phyloP scores from a whole-genome alignment of 1,140 invertebrate species.

The Popillia japonica region DNA sequence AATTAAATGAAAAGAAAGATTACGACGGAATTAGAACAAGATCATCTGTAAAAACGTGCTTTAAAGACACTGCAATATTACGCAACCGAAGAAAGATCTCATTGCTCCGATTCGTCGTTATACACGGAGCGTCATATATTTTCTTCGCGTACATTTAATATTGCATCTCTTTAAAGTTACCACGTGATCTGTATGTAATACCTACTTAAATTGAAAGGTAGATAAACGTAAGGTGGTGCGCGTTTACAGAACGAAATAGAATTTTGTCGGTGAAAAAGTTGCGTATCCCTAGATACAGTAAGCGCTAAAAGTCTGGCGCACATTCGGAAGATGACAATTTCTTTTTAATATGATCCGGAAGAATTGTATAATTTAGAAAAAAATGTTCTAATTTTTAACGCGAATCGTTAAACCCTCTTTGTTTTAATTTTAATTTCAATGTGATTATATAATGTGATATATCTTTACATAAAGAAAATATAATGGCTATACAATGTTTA shows the following conservation, averaged over 20 bases:
- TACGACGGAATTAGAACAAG: neutral
- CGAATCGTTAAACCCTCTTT: neutral
- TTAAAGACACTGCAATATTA: neutral
- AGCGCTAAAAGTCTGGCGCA: too few relatives aligned
- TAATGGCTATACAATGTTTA: constrained; percentile 25
- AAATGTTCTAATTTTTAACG: too few relatives aligned
- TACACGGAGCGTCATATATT: neutral
- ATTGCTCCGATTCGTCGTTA: neutral
- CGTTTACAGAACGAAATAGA: too few relatives aligned
- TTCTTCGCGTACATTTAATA: neutral
- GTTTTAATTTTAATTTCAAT: constrained; percentile 23
- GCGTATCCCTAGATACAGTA: too few relatives aligned
- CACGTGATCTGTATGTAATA: too few relatives aligned
- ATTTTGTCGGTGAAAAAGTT: too few relatives aligned
- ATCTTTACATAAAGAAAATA: constrained; percentile 11
- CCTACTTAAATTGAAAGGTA: neutral
- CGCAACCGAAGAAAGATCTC: neutral
- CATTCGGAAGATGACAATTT: too few relatives aligned
- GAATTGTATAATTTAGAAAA: too few relatives aligned
- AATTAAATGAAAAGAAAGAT: too few relatives aligned
- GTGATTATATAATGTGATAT: constrained; percentile 34
- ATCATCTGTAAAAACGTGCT: constrained; percentile 9
- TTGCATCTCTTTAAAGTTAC: neutral
- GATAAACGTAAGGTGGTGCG: too few relatives aligned
- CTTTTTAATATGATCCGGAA: too few relatives aligned